Evolutionary conservation across 2,113 vertebrate species (phyloP), one percentile per base, ranked within the genome.

Genomic region (Poecile atricapillus): DNA sequence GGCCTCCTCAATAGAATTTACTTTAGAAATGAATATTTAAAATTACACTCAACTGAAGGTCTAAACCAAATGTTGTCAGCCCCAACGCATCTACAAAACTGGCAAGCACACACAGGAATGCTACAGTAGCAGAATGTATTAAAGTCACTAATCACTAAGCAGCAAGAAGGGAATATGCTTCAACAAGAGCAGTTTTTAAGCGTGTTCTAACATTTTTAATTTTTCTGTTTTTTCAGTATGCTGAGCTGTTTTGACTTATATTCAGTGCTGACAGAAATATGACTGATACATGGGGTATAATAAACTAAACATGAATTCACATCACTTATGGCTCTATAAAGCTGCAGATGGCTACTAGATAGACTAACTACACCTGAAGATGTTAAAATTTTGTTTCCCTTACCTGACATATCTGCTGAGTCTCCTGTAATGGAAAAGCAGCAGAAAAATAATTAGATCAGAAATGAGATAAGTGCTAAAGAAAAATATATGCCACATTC

Each of bases 371-470:
- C 58, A 95, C 52, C 74, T 97, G 80, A 96, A 97, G 76, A 96
- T 81, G 84, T 97, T 68, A 96, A 94, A 95, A 94, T 94, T 94
- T 91, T 63, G 60, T 94, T 97, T 94, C 97, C 96, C 97, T 98
- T 98, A 99, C 99, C 99, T 98, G 99, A 99, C 99, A 99, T 99
- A 97, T 99, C 99, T 97, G 99, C 98, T 97, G 98, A 98, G 96
- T 99, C 99, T 98, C 99, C 99, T 99, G 98, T 90, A 98, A 98
- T 96, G 96, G 88, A 96, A 97, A 98, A 98, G 88, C 91, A 98
- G 94, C 94, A 97, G 95, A 97, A 97, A 97, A 96, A 97, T 80
- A 84, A 96, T 97, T 97, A 98, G 93, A 97, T 63, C 71, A 97
- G 73, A 96, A 97, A 93, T 92, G 96, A 92, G 28, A 33, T 76